phyloP scores from a whole-genome alignment of 1,140 invertebrate genomes.

The Procambarus virginalis region DNA sequence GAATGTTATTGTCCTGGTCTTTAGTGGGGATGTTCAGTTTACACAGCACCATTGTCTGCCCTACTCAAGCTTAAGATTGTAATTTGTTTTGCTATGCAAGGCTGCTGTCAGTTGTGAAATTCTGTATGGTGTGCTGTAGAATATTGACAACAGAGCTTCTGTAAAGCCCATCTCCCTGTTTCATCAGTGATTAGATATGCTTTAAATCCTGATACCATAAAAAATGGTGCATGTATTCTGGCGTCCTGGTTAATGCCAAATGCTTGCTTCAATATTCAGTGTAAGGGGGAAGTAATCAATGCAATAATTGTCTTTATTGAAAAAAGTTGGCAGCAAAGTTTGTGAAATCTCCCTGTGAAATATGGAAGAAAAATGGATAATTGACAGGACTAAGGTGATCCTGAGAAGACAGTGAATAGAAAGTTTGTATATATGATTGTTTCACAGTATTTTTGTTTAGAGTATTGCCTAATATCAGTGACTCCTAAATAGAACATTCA shows the following conservation, averaged over 20 bases:
- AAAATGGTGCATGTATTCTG: constrained; percentile 29
- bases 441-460: not conserved
- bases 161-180: constrained; percentile 24
- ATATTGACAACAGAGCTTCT: not conserved
- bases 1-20: constrained; percentile 62
- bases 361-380: not conserved
- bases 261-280: not conserved
- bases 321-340: not conserved
- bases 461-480: not conserved
- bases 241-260: constrained; percentile 10
- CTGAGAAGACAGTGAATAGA: not conserved
- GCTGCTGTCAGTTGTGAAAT: constrained; percentile 66
- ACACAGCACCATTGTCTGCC: constrained; percentile 40
- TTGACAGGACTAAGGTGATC: not conserved
- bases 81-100: constrained; percentile 51
- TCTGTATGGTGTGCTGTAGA: constrained; percentile 47
- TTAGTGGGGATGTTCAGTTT: constrained; percentile 58
- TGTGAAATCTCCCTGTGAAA: not conserved
- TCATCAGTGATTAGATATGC: constrained; percentile 31
- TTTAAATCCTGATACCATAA: constrained; percentile 12
- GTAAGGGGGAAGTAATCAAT: not conserved
- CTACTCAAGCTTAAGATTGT: constrained; percentile 47
- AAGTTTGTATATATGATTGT: too few species aligned
- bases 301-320: not conserved
- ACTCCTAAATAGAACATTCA: not conserved